phyloP scores from a whole-genome alignment of 2,888 invertebrate species.

The Aphodius sticticus region DNA sequence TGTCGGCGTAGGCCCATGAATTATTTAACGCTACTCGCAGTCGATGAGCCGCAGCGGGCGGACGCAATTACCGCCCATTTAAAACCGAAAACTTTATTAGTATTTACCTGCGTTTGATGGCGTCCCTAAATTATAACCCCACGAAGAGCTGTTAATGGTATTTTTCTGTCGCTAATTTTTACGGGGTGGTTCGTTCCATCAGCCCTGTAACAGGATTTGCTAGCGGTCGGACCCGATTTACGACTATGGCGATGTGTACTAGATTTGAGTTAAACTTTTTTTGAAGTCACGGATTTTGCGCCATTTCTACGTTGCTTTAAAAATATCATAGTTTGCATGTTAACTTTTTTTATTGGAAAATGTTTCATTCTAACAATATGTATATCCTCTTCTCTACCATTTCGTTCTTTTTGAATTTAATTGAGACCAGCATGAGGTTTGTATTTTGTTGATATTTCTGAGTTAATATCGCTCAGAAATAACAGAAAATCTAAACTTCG shows the following conservation, averaged over 20 bases:
- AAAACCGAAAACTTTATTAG: conserved; percentile 10
- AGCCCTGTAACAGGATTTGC: background rate
- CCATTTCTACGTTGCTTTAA: background rate
- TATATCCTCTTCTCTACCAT: no score
- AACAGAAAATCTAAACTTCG: no score
- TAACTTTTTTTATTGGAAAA: background rate
- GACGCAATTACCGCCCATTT: background rate
- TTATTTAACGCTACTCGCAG: background rate
- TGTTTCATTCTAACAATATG: no score
- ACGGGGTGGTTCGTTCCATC: background rate
- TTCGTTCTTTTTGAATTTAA: no score
- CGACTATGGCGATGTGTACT: background rate
- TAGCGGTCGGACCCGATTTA: background rate
- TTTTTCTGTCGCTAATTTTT: conserved; percentile 43
- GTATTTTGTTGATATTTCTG: no score
- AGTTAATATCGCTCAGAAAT: no score
- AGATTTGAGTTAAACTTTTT: background rate
- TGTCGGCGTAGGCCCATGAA: conserved; percentile 4
- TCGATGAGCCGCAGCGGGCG: background rate
- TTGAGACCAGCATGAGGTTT: no score
- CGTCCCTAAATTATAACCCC: background rate
- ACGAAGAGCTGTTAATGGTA: conserved; percentile 33
- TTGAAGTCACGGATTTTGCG: background rate
- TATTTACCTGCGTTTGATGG: background rate
- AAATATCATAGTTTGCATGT: background rate